These are phyloP conservation scores for Anableps anableps DNA, from an alignment of 2,797 vertebrate genomes.

Conservation along the genomic window DNA sequence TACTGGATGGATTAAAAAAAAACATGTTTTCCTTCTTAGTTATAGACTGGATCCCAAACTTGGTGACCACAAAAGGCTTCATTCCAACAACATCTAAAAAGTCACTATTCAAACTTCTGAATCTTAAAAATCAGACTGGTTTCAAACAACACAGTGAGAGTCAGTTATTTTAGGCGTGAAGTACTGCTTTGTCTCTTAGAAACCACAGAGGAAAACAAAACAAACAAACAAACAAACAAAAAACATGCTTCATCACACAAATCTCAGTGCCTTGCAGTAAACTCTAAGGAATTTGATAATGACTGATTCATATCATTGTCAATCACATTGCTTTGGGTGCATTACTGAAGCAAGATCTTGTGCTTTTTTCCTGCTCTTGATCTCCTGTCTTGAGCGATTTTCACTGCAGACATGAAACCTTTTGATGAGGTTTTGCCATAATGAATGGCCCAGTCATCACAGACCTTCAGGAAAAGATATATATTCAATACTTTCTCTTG, in stretches of 20 bases:
- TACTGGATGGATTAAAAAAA: not conserved
- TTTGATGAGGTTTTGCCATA: not conserved
- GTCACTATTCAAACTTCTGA: not conserved
- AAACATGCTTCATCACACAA: conserved; percentile 12
- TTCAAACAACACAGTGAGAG: not conserved
- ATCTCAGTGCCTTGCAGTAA: conserved; percentile 3
- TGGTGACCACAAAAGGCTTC: not conserved
- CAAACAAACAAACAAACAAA: too few species aligned
- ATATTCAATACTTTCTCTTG: not conserved
- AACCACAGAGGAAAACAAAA: conserved; percentile 4
- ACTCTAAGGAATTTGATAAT: conserved; percentile 42
- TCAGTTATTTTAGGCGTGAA: not conserved
- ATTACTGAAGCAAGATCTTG: not conserved
- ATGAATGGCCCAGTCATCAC: not conserved
- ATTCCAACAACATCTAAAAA: not conserved
- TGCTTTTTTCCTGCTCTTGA: not conserved
- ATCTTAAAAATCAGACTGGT: not conserved
- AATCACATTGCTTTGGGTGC: not conserved
- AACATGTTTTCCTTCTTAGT: too few species aligned
- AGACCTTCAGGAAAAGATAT: not conserved
- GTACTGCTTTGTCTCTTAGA: not conserved
- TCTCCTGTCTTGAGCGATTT: not conserved
- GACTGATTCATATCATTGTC: conserved; percentile 25
- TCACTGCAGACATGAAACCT: not conserved
- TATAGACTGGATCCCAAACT: too few species aligned